Evolutionary conservation across 1,140 invertebrate species (phyloP), one percentile per base, ranked within the genome.

Genomic region (Tenebrio molitor): DNA sequence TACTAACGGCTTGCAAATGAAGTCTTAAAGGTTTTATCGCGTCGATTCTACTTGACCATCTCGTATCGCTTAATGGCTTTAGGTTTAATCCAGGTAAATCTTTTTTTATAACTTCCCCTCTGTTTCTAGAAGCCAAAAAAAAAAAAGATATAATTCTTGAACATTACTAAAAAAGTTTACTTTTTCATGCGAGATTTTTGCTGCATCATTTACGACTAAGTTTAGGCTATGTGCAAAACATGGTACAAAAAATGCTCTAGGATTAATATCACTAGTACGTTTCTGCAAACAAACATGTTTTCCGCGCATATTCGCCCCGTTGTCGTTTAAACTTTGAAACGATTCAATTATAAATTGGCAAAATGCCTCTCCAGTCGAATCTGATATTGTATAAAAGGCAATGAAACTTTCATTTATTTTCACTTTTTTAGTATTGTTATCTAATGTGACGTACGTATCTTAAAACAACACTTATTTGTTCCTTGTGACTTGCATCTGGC

Each of bases 91-190:
- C 1, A 8, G 50, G 14, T 10, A 73, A 42, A 44, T 68, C 19
- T 29, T 44, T 63, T 39, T 14, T 71, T 23, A 62, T 25, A 0
- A 21, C 12, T 8, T 2, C 7, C 21, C 50, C 8, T 23, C 50
- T 14, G 6, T 62, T 23, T 10, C 5, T 76, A 44, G 77, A 82
- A 64, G 69, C 58, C 25, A n/a, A n/a, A 78, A 77, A 78, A 79
- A 79, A 72, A 79, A 77, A 36, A 71, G 15, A 75, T 78, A 82
- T 23, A 81, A 63, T 74, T 75, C 46, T 74, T 79, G 79, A 34
- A 81, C 29, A 39, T 75, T 69, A 23, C 12, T 16, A 69, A 80
- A 80, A 71, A 80, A 79, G 39, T 53, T 69, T 25, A 68, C 39
- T 21, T 44, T 71, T 69, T 69, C 42, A 12, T 33, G 6, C 46